Evolutionary conservation across 2,113 vertebrate genomes (phyloP).

Genomic region (Hipposideros armiger): DNA sequence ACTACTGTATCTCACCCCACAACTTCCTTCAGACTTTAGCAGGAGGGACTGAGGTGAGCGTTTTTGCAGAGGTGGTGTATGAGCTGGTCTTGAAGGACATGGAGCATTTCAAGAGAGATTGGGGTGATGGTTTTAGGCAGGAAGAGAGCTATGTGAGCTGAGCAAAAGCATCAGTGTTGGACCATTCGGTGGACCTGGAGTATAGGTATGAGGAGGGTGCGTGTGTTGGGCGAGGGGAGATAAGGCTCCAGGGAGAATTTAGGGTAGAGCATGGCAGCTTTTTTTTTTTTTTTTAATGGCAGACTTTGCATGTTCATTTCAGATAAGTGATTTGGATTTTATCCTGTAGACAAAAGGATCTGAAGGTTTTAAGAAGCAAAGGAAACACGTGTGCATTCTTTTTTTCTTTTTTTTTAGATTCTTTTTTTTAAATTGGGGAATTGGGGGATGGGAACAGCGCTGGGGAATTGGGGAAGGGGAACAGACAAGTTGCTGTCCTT

Average conservation of each 20-base stretch:
- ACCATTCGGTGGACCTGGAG: background rate
- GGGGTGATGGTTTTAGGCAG: background rate
- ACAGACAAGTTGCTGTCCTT: no score
- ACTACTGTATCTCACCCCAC: background rate
- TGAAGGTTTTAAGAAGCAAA: slow-evolving; percentile 45
- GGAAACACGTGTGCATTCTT: background rate
- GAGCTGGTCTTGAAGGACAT: background rate
- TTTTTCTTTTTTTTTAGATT: no score
- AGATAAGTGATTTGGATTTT: slow-evolving; percentile 41
- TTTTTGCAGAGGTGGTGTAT: background rate
- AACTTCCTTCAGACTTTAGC: background rate
- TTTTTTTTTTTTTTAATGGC: background rate
- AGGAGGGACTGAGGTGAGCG: background rate
- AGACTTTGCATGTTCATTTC: background rate
- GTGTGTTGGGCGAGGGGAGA: background rate
- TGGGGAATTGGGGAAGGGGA: no score
- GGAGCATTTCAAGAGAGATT: background rate
- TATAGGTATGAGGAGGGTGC: background rate
- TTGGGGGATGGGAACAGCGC: no score
- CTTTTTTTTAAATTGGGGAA: no score
- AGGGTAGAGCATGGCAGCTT: background rate
- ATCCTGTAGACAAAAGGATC: background rate
- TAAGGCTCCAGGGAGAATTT: background rate
- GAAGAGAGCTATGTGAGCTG: background rate
- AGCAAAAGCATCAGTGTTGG: background rate